Conservation (phyloP, 2,797 vertebrate species). For the Anas bernieri region DNA sequence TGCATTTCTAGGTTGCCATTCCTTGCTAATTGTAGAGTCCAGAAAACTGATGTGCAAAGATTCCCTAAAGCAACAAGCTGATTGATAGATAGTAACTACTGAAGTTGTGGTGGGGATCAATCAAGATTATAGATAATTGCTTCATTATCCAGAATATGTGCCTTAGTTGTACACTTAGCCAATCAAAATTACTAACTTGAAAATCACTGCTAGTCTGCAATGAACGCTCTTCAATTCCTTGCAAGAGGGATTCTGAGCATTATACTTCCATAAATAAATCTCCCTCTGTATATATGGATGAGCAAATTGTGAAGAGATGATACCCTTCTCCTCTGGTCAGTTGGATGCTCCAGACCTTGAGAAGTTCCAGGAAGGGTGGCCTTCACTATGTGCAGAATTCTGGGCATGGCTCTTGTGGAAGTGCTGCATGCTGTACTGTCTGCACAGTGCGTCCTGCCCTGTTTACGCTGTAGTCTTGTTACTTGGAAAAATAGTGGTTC, state of each 20-base stretch:
- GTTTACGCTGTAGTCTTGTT: neutral
- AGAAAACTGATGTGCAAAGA: neutral
- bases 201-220: neutral
- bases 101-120: neutral
- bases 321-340: neutral
- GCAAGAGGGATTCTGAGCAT: neutral
- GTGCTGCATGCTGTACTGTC: fast-evolving
- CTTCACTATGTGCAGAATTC: fast-evolving
- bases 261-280: neutral
- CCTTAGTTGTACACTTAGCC: neutral
- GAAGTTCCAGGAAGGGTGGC: neutral
- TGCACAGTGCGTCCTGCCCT: neutral
- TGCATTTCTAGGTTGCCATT: neutral
- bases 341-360: neutral
- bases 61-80: neutral
- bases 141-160: neutral
- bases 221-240: neutral
- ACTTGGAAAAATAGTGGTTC: neutral
- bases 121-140: neutral
- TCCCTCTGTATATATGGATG: neutral
- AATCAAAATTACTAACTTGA: neutral
- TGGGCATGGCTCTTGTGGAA: neutral
- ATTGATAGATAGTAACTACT: neutral
- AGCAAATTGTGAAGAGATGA: neutral
- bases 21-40: neutral